Evolutionary conservation across 2,797 vertebrate genomes (phyloP), one percentile per base, ranked within the genome.

Genomic region (Serranus cabrilla): DNA sequence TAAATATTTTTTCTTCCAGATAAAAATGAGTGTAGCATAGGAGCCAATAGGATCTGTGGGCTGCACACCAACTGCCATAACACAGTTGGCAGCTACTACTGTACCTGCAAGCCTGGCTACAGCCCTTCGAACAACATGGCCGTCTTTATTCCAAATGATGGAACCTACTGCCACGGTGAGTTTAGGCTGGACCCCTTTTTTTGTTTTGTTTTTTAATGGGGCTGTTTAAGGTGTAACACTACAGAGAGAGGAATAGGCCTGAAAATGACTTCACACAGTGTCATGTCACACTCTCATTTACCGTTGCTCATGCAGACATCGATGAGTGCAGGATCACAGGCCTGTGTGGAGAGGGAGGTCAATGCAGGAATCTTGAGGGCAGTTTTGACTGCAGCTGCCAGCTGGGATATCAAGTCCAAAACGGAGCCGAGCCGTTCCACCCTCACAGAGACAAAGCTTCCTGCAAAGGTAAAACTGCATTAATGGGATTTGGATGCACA

Each of bases 141-240:
- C 42, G 85, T 85, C 0, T 99, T 99, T 93, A 99, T 97, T 89
- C 97, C 98, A 42, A 99, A 99, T 3, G 98, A 99, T 47, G 98
- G 98, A 74, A 97, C 97, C 0, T 95, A 96, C 86, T 99, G 98
- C 82, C 94, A 92, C 84, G 97, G 98, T 98, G 91, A 91, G 90
- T 66, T 34, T 7, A 20, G 0, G 1, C 20, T 47, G 11, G 8
- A 23, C n/a, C 2, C n/a, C 14, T 3, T 27, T 34, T 52, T 47
- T 59, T 20, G n/a, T n/a, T n/a, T n/a, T n/a, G n/a, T n/a, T n/a
- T n/a, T n/a, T n/a, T n/a, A n/a, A 40, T 4, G 31, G 27, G 31
- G 3, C 18, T 37, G 21, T 10, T 18, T n/a, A 43, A 68, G 20
- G 31, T 0, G 9, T 42, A 12, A 23, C 11, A 13, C 1, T 18